Percentiles rank a stretch among this genome's conserved stretches.
These are phyloP conservation scores for Lepus timidus DNA, from an alignment of 2,113 vertebrate species.

Conservation along the genomic window DNA sequence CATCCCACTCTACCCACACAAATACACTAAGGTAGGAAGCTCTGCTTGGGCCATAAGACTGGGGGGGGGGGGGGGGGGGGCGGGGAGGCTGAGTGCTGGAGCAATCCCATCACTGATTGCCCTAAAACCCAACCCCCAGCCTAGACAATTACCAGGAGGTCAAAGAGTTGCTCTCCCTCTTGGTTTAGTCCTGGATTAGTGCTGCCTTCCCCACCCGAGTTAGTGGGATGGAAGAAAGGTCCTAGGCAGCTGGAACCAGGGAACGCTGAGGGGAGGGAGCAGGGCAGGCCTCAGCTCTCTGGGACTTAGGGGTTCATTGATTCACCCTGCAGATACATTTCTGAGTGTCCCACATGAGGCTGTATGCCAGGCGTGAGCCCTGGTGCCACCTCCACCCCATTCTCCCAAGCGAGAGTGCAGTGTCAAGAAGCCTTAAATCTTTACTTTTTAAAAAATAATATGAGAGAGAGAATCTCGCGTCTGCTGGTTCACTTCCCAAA, in stretches of 20 bases:
- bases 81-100: background rate
- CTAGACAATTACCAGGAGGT: background rate
- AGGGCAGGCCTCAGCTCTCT: background rate
- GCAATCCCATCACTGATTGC: background rate
- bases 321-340: background rate
- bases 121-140: background rate
- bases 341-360: background rate
- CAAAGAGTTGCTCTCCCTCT: background rate
- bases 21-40: background rate
- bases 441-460: no score
- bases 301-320: background rate
- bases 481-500: no score
- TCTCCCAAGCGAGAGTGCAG: background rate
- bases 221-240: background rate
- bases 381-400: background rate
- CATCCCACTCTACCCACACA: background rate
- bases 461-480: no score
- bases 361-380: background rate
- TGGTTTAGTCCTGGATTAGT: background rate
- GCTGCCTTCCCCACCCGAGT: background rate
- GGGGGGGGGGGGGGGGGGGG: background rate
- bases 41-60: background rate
- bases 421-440: background rate
- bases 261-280: background rate
- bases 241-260: background rate